phyloP scores from a whole-genome alignment of 2,888 invertebrate species.

The Plebejus melissa region DNA sequence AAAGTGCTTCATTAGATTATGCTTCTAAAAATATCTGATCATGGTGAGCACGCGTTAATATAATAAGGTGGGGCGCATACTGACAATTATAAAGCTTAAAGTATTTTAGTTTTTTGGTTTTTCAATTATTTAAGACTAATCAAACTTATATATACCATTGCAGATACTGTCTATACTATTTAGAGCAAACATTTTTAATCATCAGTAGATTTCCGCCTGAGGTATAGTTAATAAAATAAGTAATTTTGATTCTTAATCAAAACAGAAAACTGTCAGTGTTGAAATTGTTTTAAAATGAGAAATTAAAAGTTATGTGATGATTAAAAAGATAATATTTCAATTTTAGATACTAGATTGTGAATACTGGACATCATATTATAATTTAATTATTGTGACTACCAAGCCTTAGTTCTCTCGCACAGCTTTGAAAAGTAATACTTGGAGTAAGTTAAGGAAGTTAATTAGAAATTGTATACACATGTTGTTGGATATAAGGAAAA shows the following conservation, averaged over 20 bases:
- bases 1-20: conserved; percentile 41
- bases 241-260: too few relatives aligned
- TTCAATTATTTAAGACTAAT: neutral
- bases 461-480: neutral
- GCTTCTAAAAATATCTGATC: conserved; percentile 37
- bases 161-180: too few relatives aligned
- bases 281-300: too few relatives aligned
- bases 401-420: neutral
- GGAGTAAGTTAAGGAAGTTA: neutral
- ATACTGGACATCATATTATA: neutral
- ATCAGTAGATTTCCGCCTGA: too few relatives aligned
- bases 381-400: neutral
- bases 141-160: neutral
- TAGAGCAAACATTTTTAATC: too few relatives aligned
- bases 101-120: too few relatives aligned
- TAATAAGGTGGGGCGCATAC: conserved; percentile 24
- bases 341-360: too few relatives aligned
- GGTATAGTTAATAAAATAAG: too few relatives aligned
- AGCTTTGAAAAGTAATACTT: conserved; percentile 1
- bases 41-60: conserved; percentile 38
- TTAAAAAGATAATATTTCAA: too few relatives aligned
- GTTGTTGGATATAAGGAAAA: neutral
- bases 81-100: neutral
- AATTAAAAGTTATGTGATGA: too few relatives aligned
- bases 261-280: too few relatives aligned